Evolutionary conservation across 2,113 vertebrate species (phyloP).

Genomic region (Pimephales promelas): DNA sequence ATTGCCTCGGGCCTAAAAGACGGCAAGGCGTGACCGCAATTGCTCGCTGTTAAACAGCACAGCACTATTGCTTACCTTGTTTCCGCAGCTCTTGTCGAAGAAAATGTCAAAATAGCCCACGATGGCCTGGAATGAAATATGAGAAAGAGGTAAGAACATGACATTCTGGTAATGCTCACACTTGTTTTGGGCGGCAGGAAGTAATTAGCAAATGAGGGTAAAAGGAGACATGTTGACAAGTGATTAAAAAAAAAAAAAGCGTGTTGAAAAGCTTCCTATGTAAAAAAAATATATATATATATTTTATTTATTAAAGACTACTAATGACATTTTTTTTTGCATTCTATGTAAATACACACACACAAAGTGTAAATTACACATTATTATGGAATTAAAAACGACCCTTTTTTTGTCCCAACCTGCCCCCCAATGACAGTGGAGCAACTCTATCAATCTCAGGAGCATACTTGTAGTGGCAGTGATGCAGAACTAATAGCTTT

Average conservation of each 20-base stretch:
- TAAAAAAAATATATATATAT: background rate
- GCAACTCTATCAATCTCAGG: constrained; percentile 77
- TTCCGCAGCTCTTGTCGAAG: constrained; percentile 89
- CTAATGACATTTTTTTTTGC: background rate
- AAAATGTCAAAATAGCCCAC: constrained; percentile 95
- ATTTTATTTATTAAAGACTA: background rate
- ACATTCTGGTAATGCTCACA: constrained; percentile 66
- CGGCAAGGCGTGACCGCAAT: constrained; percentile 71
- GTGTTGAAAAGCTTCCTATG: background rate
- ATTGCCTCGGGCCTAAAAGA: constrained; percentile 68
- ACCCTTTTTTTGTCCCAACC: constrained; percentile 59
- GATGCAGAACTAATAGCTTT: constrained; percentile 82
- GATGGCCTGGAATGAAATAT: constrained; percentile 84
- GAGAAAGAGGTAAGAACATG: constrained; percentile 69
- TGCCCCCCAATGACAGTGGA: constrained; percentile 62
- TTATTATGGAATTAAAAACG: constrained; percentile 5
- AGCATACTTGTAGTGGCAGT: constrained; percentile 77
- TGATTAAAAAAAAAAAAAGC: constrained; percentile 19
- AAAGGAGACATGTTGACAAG: background rate
- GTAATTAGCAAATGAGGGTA: constrained; percentile 29
- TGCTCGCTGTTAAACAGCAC: constrained; percentile 73
- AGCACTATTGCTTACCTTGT: constrained; percentile 79
- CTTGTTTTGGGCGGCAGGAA: constrained; percentile 63
- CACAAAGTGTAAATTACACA: background rate
- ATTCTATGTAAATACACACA: background rate